Base-by-base conservation (phyloP, 2,113 vertebrate species). In the Cercocebus atys region DNA sequence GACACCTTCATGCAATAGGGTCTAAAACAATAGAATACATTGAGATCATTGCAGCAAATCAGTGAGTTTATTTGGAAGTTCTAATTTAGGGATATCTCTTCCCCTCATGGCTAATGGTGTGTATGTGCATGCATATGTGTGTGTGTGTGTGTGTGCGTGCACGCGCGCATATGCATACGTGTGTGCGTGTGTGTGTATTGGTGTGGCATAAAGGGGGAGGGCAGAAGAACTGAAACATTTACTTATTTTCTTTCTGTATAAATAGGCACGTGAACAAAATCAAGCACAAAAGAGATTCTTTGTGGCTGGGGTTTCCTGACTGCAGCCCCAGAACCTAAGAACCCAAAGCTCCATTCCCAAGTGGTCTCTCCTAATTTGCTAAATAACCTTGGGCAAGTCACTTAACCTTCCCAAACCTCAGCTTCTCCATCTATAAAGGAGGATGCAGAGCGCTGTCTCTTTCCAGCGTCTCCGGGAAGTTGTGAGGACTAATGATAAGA, bases 321-420 rank as follows among this genome's bases (percentile, higher is more conserved):
- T 82, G 30, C 73, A 78, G 95, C 93, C 94, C 70, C 84, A 78
- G 94, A 88, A 78, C 88, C 96, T 75, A 38, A 32, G 82, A 93
- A 66, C 93, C 90, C n/a, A 45, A 38, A 61, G 88, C 88, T 75
- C 66, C 16, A 1, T 27, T 92, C 94, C 88, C 96, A 16, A n/a
- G 81, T 27, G 95, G 86, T 86, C 55, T 40, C 82, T 89, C 78
- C 86, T 97, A 92, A 97, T 90, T 95, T 95, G 88, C 93, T 91
- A 86, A 97, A 94, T 82, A 97, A 96, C 93, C 93, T 79, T 94
- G 97, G 83, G 89, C 95, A 83, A 96, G 95, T 97, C 97, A 95
- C 86, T 95, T 96, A 90, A 94, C 97, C 86, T 95, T 80, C 93
- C 61, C 89, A 89, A 89, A 86, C 85, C 90, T 70, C 76, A 25